These are phyloP conservation scores for Lagocephalus sceleratus DNA, from an alignment of 2,797 vertebrate species.

Conservation along the genomic window DNA sequence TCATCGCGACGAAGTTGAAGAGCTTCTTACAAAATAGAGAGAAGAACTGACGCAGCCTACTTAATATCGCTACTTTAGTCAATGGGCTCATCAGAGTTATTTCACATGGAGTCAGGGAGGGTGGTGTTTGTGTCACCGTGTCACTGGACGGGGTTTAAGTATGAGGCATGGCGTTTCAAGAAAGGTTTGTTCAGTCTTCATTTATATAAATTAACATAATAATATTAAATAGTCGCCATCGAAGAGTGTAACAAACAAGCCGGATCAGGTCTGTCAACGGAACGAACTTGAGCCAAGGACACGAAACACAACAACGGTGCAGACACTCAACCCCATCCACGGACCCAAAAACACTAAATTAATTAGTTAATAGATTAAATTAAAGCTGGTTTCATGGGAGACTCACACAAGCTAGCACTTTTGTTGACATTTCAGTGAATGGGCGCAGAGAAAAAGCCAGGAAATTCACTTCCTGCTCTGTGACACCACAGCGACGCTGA, in stretches of 20 bases:
- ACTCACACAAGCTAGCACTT: background rate
- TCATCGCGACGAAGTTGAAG: slow-evolving; percentile 48
- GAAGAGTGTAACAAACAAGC: too few species aligned
- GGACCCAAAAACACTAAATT: too few species aligned
- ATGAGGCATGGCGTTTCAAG: too few species aligned
- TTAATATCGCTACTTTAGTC: fast-evolving
- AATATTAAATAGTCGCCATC: too few species aligned
- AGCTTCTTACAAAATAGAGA: slow-evolving; percentile 27
- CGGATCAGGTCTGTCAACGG: too few species aligned
- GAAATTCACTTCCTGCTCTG: background rate
- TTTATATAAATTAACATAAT: too few species aligned
- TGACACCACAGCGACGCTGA: slow-evolving; percentile 17
- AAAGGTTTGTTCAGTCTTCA: too few species aligned
- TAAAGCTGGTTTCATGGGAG: background rate
- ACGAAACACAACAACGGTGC: too few species aligned
- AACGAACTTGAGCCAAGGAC: too few species aligned
- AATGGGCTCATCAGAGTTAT: slow-evolving; percentile 16
- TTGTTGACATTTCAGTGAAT: background rate
- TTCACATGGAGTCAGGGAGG: background rate
- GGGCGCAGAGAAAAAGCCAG: slow-evolving; percentile 2
- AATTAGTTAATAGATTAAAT: background rate
- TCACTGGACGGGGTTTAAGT: background rate
- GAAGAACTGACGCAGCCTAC: slow-evolving; percentile 21
- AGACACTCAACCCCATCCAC: background rate
- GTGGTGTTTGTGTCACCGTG: background rate